Evolutionary conservation across 2,113 vertebrate species (phyloP).

Genomic region (Phoxinus phoxinus): DNA sequence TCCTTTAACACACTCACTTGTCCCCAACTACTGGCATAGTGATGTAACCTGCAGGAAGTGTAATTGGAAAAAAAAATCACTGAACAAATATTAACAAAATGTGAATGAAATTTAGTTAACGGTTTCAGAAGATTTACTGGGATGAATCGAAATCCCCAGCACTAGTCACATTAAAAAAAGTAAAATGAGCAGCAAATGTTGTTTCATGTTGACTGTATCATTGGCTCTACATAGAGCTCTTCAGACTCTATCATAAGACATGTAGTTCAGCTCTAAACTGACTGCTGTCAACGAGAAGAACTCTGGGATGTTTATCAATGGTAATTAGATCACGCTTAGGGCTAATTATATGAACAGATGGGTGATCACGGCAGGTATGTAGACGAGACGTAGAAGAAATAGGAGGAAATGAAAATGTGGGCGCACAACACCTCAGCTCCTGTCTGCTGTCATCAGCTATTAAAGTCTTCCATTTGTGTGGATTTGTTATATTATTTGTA

Average conservation of each 20-base stretch:
- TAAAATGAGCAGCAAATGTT: background rate
- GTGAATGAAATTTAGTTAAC: background rate
- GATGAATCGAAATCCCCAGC: background rate
- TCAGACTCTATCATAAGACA: background rate
- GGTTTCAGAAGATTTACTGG: background rate
- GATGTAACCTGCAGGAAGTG: no score
- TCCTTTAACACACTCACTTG: no score
- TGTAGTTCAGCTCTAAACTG: background rate
- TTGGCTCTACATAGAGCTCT: background rate
- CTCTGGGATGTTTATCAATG: slow-evolving; percentile 49
- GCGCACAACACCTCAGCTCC: slow-evolving; percentile 26
- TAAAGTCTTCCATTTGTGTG: slow-evolving; percentile 36
- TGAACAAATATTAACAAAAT: no score
- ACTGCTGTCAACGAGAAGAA: background rate
- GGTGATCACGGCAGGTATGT: slow-evolving; percentile 54
- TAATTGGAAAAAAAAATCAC: no score
- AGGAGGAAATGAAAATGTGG: background rate
- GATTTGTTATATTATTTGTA: slow-evolving; percentile 24
- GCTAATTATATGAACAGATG: slow-evolving; percentile 73
- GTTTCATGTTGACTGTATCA: background rate
- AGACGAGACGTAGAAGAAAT: background rate
- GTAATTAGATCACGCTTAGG: slow-evolving; percentile 69
- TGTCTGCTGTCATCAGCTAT: slow-evolving; percentile 39
- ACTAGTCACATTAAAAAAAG: background rate
- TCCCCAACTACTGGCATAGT: no score